Percentiles rank a stretch among this genome's conserved stretches.
These are phyloP conservation scores for Pyralis farinalis DNA, from an alignment of 2,888 invertebrate species.

Conservation along the genomic window DNA sequence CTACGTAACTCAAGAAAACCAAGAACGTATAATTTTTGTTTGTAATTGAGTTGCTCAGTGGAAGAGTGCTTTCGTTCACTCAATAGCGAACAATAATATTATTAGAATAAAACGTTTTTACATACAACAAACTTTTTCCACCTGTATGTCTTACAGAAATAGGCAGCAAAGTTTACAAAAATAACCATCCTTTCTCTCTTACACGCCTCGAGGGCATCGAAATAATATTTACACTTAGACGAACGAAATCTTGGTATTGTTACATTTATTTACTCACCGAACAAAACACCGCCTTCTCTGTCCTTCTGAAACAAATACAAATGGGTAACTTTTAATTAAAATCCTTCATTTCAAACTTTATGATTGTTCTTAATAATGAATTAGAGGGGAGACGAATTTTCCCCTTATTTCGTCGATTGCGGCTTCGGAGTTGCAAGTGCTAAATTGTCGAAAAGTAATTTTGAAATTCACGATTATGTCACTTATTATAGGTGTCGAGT, in stretches of 20 bases:
- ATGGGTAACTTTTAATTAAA: conserved; percentile 35
- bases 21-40: too few relatives aligned
- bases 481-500: too few relatives aligned
- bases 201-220: not conserved
- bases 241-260: not conserved
- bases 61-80: too few relatives aligned
- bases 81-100: too few relatives aligned
- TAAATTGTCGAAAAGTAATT: conserved; percentile 16
- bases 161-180: not conserved
- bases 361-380: conserved; percentile 31
- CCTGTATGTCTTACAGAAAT: too few relatives aligned
- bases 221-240: not conserved
- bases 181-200: not conserved
- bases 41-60: too few relatives aligned
- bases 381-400: conserved; percentile 20
- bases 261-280: conserved; percentile 27
- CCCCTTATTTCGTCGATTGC: conserved; percentile 15
- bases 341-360: conserved; percentile 30
- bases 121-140: too few relatives aligned
- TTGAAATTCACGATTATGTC: not conserved
- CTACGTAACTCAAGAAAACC: too few relatives aligned
- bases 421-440: conserved; percentile 12
- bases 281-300: conserved; percentile 20
- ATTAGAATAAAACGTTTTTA: too few relatives aligned
- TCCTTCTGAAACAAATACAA: conserved; percentile 35